Percentiles rank a stretch among this genome's conserved stretches.
Evolutionary conservation across 2,797 vertebrate genomes (phyloP).

Genomic region (Cottoperca gobio): DNA sequence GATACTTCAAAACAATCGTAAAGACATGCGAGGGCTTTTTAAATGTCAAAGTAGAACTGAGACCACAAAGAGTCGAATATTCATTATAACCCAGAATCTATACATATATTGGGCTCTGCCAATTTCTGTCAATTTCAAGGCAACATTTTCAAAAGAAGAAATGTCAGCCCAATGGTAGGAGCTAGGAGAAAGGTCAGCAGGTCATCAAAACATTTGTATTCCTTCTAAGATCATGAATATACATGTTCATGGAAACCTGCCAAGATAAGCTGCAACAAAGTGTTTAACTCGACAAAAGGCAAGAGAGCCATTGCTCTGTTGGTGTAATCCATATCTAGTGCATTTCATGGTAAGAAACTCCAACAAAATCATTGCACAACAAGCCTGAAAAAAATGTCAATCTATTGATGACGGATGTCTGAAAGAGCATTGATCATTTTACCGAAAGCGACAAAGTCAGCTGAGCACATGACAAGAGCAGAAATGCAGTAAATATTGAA

Average conservation of each 20-base stretch:
- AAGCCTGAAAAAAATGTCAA: not conserved
- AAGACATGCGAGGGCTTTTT: not conserved
- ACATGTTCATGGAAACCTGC: conserved; percentile 20
- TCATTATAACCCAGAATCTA: not conserved
- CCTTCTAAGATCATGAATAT: conserved; percentile 15
- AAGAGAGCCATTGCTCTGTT: not conserved
- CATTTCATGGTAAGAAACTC: not conserved
- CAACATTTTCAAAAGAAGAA: not conserved
- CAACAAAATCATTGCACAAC: not conserved
- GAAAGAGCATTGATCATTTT: conserved; percentile 9
- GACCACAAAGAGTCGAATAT: not conserved
- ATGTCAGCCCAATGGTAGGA: not conserved
- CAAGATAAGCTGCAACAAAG: not conserved
- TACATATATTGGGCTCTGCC: not conserved
- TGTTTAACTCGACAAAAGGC: conserved; percentile 12
- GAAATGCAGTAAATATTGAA: not conserved
- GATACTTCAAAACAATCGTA: too few relatives aligned
- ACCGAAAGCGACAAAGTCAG: not conserved
- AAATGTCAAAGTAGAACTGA: not conserved
- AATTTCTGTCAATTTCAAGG: conserved; percentile 18
- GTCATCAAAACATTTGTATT: conserved; percentile 28
- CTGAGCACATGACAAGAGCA: not conserved
- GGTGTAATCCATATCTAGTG: not conserved
- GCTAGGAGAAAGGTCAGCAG: not conserved
- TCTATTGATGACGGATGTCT: not conserved